Percentiles rank a stretch among this genome's conserved stretches.
Evolutionary conservation across 2,113 vertebrate species (phyloP).

Genomic region (Zapus hudsonius): DNA sequence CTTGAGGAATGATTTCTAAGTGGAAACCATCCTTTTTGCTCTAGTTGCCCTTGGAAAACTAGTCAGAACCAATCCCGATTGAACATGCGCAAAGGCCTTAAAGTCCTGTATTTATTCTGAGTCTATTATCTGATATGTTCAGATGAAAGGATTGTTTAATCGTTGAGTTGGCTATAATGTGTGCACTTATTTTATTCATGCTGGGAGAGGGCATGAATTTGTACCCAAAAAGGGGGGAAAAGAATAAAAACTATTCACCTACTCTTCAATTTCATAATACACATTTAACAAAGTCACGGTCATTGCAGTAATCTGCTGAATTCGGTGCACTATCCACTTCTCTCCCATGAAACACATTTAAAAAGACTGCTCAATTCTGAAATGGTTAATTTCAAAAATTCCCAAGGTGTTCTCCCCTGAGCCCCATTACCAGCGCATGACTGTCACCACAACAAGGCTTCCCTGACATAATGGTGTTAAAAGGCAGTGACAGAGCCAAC

Average conservation of each 20-base stretch:
- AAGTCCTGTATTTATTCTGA: constrained; percentile 38
- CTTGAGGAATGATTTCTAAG: background rate
- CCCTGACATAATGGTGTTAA: constrained; percentile 66
- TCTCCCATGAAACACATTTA: background rate
- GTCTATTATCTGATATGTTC: constrained; percentile 46
- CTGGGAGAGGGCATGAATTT: background rate
- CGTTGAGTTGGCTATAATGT: constrained; percentile 15
- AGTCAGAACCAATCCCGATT: background rate
- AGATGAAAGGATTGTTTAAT: constrained; percentile 55
- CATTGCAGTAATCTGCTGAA: background rate
- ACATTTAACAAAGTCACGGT: background rate
- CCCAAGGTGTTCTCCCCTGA: constrained; percentile 49
- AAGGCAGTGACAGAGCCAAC: constrained; percentile 61
- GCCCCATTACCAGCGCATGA: constrained; percentile 57
- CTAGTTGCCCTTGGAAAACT: background rate
- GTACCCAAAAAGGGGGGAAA: background rate
- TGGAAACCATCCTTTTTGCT: background rate
- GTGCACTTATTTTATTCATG: constrained; percentile 24
- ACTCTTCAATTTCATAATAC: background rate
- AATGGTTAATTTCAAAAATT: constrained; percentile 70
- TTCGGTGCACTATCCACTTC: background rate
- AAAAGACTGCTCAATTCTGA: constrained; percentile 25
- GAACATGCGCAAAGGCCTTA: background rate
- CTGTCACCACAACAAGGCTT: constrained; percentile 62
- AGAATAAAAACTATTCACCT: background rate